Evolutionary conservation across 2,113 vertebrate species (phyloP).

Genomic region (Sander vitreus): DNA sequence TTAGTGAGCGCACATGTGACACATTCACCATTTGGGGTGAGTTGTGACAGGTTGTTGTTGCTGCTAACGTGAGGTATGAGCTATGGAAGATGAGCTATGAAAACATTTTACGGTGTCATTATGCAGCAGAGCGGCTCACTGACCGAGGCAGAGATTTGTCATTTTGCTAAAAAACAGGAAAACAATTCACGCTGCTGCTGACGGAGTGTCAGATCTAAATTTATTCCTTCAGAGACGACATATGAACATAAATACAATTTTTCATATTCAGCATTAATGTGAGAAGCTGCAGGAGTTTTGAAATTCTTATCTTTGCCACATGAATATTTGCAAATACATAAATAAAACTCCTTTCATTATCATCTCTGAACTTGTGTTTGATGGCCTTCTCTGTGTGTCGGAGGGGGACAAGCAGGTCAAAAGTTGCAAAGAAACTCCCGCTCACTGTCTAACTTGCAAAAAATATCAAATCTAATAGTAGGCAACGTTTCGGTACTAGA

Average conservation of each 20-base stretch:
- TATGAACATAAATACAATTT: neutral
- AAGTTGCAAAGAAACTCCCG: no score
- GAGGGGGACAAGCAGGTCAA: no score
- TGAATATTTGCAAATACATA: neutral
- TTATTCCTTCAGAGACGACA: neutral
- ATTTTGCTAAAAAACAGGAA: neutral
- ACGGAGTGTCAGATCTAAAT: neutral
- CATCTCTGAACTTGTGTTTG: neutral
- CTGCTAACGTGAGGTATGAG: neutral
- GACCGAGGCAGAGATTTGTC: neutral
- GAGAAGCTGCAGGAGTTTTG: neutral
- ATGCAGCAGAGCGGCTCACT: neutral
- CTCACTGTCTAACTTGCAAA: no score
- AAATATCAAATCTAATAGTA: no score
- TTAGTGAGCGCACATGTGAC: neutral
- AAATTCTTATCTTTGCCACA: neutral
- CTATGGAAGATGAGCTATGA: neutral
- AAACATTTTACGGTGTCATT: neutral
- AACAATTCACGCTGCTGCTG: neutral
- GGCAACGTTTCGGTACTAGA: no score
- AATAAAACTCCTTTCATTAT: neutral
- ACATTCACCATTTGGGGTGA: neutral
- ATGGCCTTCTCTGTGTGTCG: neutral
- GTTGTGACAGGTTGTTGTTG: neutral
- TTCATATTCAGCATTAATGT: neutral